phyloP scores from a whole-genome alignment of 2,888 invertebrate species.

The Drosophila nigricruria region DNA sequence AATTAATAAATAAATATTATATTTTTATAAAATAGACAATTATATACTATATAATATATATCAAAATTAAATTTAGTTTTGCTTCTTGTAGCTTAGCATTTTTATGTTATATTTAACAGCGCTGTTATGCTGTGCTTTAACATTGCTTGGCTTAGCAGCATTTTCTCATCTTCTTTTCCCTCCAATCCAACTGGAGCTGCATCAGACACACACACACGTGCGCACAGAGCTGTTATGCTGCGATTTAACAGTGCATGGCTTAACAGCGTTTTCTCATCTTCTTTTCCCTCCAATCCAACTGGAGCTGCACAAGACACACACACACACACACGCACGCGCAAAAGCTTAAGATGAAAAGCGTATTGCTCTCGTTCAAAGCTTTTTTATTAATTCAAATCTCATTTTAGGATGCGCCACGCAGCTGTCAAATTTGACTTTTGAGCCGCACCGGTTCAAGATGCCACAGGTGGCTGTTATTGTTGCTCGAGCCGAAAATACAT shows the following conservation, averaged over 20 bases:
- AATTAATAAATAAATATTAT: not conserved
- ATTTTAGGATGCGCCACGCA: constrained; percentile 58
- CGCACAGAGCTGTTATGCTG: constrained; percentile 17
- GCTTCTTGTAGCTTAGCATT: constrained; percentile 17
- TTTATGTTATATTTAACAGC: constrained; percentile 12
- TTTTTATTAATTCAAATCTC: constrained; percentile 47
- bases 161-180: not conserved
- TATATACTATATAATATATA: not conserved
- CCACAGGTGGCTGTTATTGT: constrained; percentile 64
- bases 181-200: not conserved
- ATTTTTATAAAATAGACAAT: not conserved
- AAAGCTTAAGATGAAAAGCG: constrained; percentile 36
- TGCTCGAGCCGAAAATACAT: constrained; percentile 10
- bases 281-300: not conserved
- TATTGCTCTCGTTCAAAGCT: constrained; percentile 29
- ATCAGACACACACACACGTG: not conserved
- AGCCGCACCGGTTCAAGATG: constrained; percentile 53
- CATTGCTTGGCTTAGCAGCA: constrained; percentile 24
- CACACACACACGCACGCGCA: not conserved
- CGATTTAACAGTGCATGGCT: constrained; percentile 14
- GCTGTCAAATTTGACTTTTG: constrained; percentile 71
- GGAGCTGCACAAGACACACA: not conserved
- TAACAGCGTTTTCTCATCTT: constrained; percentile 20
- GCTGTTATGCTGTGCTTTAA: constrained; percentile 20
- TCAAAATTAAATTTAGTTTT: not conserved